Base-by-base conservation (phyloP, 2,797 vertebrate species). In the Siniperca obscura region DNA sequence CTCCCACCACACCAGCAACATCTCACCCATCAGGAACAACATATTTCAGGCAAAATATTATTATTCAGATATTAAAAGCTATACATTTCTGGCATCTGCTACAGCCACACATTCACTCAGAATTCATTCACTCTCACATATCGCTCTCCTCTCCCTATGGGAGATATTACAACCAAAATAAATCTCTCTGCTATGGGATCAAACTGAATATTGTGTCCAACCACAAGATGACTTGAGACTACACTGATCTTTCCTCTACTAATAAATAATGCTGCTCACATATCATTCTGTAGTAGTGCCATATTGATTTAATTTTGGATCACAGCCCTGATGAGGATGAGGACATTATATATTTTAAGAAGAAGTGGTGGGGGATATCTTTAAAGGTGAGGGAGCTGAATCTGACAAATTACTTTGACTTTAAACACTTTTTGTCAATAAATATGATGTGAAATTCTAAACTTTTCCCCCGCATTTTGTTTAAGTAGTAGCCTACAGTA, bases 191-290 rank as follows among this genome's bases (percentile, higher is more conserved):
- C 74, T 59, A 48, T 30, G 6, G 57, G 76, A 85, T 90, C 80
- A 87, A 77, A 85, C 62, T 30, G 84, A 87, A 87, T 84, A 79
- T 48, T 44, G 68, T 34, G 52, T 77, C 67, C 55, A 60, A 66
- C 55, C 76, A 65, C 80, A 83, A 61, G 81, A 74, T 46, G 55
- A 65, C 78, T 82, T 16, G 64, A 76, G 66, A 76, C 70, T 62
- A 53, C 61, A 42, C 66, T 50, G 70, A 84, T 82, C 74, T 85
- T 77, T 70, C 59, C 71, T 81, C 82, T 61, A 17, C 84, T 64
- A 88, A 89, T 89, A 84, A 87, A 87, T 84, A 69, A 86, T 42
- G 19, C 55, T 65, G 62, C 77, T 74, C 78, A 62, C 70, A 85
- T 67, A 55, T 77, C 70, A 71, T 70, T 74, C 72, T 81, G 81